A percentile compares a stretch with the other conserved stretches of the same genome.
Conservation (phyloP, 2,113 vertebrate species). For the Falco punctatus region DNA sequence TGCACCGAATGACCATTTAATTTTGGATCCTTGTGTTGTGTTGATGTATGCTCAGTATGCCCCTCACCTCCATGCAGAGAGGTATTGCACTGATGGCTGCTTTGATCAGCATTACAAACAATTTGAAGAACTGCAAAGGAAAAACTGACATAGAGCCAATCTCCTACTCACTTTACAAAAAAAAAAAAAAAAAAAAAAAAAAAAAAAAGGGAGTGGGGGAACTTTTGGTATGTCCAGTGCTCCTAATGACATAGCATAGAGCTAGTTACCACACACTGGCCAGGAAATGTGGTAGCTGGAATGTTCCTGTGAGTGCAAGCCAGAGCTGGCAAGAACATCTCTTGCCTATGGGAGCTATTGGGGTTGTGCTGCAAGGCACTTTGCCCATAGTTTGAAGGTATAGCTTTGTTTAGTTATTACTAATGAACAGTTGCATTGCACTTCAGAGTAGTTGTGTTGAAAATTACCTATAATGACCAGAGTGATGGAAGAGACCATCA, state of each 20-base stretch:
- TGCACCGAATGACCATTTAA: not conserved
- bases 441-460: not conserved
- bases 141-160: not conserved
- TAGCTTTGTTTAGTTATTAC: not conserved
- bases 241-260: not conserved
- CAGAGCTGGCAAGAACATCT: not conserved
- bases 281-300: not conserved
- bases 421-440: not conserved
- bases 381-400: not conserved
- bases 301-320: not conserved
- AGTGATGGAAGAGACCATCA: not conserved
- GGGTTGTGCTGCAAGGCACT: not conserved
- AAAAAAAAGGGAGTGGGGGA: accelerated
- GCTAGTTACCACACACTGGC: not conserved
- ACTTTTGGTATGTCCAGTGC: not conserved
- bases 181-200: too few relatives aligned
- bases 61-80: not conserved
- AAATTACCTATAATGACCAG: not conserved
- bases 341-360: not conserved
- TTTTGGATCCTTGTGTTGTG: not conserved
- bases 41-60: not conserved
- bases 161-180: not conserved
- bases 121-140: not conserved
- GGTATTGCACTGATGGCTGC: not conserved
- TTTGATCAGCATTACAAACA: not conserved